These are phyloP conservation scores for Spinibarbus caldwelli DNA, from an alignment of 2,797 vertebrate species.

Conservation along the genomic window DNA sequence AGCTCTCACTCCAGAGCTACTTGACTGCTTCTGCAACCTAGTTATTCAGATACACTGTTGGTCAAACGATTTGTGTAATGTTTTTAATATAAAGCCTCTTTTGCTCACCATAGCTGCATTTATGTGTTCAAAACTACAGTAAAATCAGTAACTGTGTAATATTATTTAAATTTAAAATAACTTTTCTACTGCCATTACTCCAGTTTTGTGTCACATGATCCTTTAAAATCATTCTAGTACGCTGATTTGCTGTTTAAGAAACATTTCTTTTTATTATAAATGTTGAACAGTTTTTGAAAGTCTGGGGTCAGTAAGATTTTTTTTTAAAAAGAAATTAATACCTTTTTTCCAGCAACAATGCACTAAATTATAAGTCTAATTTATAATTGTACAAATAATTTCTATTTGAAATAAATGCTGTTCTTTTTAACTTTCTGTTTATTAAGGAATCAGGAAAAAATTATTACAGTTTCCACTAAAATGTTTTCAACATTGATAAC, in stretches of 20 bases:
- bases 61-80: not conserved
- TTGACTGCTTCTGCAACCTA: not conserved
- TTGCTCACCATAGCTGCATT: not conserved
- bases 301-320: not conserved
- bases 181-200: not conserved
- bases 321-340: not conserved
- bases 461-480: not conserved
- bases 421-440: not conserved
- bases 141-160: not conserved
- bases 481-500: not conserved
- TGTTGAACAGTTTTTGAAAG: too few species aligned
- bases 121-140: not conserved
- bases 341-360: not conserved
- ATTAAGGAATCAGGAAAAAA: not conserved
- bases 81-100: not conserved
- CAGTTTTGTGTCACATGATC: not conserved
- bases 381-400: not conserved
- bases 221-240: not conserved
- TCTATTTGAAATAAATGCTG: not conserved
- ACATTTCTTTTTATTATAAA: too few species aligned
- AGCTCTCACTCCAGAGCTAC: too few species aligned
- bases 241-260: not conserved
- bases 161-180: not conserved
- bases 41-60: not conserved
- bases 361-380: not conserved